Evolutionary conservation across 2,113 vertebrate species (phyloP), one percentile per base, ranked within the genome.

Genomic region (Pyrgilauda ruficollis): DNA sequence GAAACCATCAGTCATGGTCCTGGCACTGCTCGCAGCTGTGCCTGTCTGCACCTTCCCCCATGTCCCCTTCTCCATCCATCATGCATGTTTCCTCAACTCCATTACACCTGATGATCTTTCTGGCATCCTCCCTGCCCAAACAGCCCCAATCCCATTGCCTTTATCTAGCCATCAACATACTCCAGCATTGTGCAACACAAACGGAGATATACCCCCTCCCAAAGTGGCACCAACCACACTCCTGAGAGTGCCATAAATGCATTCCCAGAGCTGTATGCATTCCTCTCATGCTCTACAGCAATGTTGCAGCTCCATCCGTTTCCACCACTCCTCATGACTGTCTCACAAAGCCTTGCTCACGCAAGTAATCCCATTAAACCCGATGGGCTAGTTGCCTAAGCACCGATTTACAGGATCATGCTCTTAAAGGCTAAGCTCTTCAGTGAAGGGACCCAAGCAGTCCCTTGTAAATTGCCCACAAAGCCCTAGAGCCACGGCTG

Each of bases 361-460:
- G 0, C 66, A 81, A 93, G 76, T 94, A 96, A 96, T 96, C 94
- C 90, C 95, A 89, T 96, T 94, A 96, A 94, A 96, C 80, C 69
- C 53, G 22, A 75, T 94, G 88, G 82, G 80, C 93, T 94, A 89
- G 83, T 84, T 94, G 90, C 90, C 93, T 96, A 94, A 94, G 92
- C 62, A 21, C 69, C 53, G 76, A 89, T 90, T 96, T 96, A 84
- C 17, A 56, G 88, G 90, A 96, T 96, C 93, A 96, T 44, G 74
- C 79, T 96, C 92, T 96, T 96, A 96, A 90, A 78, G 52, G 76
- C 93, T 96, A 94, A 97, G 96, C 88, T 93, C 73, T 89, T 66
- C 68, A 69, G 83, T 26, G 37, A 84, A 89, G 94, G 86, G 44
- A 81, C 96, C 61, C 18, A 26, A 93, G 67, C 73, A 92, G 61